Base-by-base conservation (phyloP, 2,113 vertebrate species). In the Acanthisitta chloris region DNA sequence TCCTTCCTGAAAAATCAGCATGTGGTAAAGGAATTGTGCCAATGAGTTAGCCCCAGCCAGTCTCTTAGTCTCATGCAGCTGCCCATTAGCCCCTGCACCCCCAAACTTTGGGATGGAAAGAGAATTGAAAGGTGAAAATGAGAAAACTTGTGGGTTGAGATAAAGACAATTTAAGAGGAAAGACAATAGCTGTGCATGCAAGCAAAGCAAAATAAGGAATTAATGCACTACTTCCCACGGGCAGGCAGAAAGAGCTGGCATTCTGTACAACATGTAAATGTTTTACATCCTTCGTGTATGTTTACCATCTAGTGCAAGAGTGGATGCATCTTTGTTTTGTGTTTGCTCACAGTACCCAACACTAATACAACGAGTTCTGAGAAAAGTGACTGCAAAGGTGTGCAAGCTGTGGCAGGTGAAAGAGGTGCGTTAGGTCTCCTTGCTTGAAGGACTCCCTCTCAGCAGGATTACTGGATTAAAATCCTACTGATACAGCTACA, bases 381-480 rank as follows among this genome's bases (percentile, higher is more conserved):
- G 73, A 59, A 86, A 92, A 61, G 17, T 36, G 25, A 40, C 31
- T 79, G 51, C 88, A 79, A 49, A 90, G n/a, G 8, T 43, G 25
- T 59, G 6, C 17, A 77, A 86, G 48, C 4, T 18, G 59, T n/a
- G n/a, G 46, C 43, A 86, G 73, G 72, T 77, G 81, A 87, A 91
- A 77, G 34, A 96, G 92, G 46, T 88, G 66, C 54, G 43, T 54
- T 86, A 81, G 43, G 54, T 79, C 38, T 93, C 78, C 92, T 78
- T 94, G 59, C 45, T 82, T 40, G 70, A 93, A 80, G 45, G 62
- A 64, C 26, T 84, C 40, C 45, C 33, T 88, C 92, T 94, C 89
- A 94, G 70, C 42, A 94, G 46, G 82, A 94, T 94, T 95, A 95
- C 4, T 71, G 83, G 90, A 97, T 96, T 96, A 95, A 96, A 96